Base-by-base conservation (phyloP, 2,888 invertebrate genomes). In the Cabera pusaria region DNA sequence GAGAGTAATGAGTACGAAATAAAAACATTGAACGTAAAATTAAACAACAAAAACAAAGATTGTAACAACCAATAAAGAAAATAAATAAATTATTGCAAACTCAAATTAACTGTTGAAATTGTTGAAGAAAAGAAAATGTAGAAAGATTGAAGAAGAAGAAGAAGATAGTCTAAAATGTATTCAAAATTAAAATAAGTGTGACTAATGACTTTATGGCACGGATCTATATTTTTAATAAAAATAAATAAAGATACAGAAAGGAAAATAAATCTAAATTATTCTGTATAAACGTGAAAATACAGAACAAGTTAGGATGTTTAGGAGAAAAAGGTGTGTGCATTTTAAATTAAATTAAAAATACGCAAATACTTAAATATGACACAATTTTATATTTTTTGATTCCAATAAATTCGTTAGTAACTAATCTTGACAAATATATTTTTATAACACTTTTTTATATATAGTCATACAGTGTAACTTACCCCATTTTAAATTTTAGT, bases 41-140 rank as follows among this genome's bases (percentile, higher is more conserved):
- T 85, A 87, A 68, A 79, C 82, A 87, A 87, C 86, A 79, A 80
- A 59, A 84, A 86, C 79, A 80, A 75, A 65, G 63, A 53, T 49
- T 48, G 67, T 80, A 85, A 87, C 86, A 84, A 83, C 80, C 78
- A 79, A 79, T 85, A 76, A 56, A 48, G 49, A 48, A 52, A 58
- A 64, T 60, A 59, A 58, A 59, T 60, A 33, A 52, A 34, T 42
- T 46, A 52, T 46, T 52, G 49, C 46, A 34, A 46, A 46, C 48
- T 51, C 52, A 56, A 59, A 56, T 62, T 59, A 40, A 53, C 57
- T 50, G 52, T 48, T 55, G 27, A 31, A 14, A 21, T 3, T 29
- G 14, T 1, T 10, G 9, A 2, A 20, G 18, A 20, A 9, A 22
- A 9, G 7, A 8, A 5, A 21, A 33, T 36, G 17, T 29, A 28